Conservation (phyloP, 1,140 invertebrate species). For the Drosophila tani region DNA sequence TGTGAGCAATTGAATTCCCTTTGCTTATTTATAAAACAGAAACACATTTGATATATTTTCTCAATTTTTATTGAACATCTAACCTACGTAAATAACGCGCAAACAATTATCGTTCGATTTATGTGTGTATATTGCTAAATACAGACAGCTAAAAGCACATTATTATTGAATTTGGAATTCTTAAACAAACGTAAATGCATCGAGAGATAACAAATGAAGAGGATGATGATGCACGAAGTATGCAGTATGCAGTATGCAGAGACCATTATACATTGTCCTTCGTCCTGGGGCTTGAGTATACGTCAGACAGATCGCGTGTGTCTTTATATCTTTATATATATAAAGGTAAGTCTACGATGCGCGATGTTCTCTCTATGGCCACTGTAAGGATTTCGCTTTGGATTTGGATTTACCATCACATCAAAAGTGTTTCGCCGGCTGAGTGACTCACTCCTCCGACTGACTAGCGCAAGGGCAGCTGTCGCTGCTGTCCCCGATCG, state of each 20-base stretch:
- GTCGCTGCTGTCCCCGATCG: conserved; percentile 86
- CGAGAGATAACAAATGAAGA: conserved; percentile 61
- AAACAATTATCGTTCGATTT: conserved; percentile 55
- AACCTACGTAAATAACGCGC: conserved; percentile 54
- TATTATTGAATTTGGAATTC: conserved; percentile 66
- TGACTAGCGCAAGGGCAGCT: conserved; percentile 70
- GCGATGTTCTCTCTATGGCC: conserved; percentile 22
- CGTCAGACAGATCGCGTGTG: conserved; percentile 17
- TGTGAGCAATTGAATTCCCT: too few species aligned
- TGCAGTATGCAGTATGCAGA: conserved; percentile 14
- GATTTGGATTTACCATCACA: conserved; percentile 34
- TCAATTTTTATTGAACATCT: conserved; percentile 54
- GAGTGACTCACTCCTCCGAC: conserved; percentile 9
- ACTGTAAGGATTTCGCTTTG: conserved; percentile 36
- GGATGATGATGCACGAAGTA: conserved; percentile 10
- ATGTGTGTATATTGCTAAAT: conserved; percentile 60
- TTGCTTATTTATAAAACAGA: neutral
- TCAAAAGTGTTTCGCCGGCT: conserved; percentile 11
- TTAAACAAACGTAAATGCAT: conserved; percentile 75
- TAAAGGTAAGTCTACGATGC: conserved; percentile 12
- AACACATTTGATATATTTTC: neutral
- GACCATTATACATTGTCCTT: conserved; percentile 25
- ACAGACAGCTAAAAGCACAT: conserved; percentile 76
- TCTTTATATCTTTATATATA: conserved; percentile 27
- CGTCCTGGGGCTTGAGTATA: conserved; percentile 34